A percentile compares a stretch with the other conserved stretches of the same genome.
These are phyloP conservation scores for Gallinago solitaria DNA, from an alignment of 2,797 vertebrate species.

Conservation along the genomic window DNA sequence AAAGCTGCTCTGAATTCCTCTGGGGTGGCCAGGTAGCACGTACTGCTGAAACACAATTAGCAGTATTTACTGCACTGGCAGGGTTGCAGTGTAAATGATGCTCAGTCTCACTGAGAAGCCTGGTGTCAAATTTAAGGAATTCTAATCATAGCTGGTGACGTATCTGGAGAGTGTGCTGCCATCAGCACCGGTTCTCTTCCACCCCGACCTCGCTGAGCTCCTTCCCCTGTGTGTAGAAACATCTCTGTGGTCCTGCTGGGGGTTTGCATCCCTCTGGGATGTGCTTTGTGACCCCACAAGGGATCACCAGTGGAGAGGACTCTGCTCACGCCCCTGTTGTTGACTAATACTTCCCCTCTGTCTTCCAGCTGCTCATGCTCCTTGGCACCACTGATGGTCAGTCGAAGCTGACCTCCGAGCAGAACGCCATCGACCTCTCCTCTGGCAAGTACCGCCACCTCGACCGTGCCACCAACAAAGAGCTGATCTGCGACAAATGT, in stretches of 20 bases:
- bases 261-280: background rate
- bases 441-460: constrained; percentile 86
- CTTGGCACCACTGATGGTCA: constrained; percentile 78
- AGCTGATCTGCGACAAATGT: constrained; percentile 92
- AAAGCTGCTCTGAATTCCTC: constrained; percentile 17
- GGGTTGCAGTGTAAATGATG: constrained; percentile 36
- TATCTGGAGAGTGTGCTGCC: background rate
- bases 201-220: background rate
- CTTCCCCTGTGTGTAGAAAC: background rate
- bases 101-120: background rate
- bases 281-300: background rate
- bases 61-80: background rate
- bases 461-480: constrained; percentile 82
- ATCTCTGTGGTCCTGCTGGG: background rate
- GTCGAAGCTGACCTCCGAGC: constrained; percentile 72
- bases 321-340: rapidly evolving
- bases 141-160: background rate
- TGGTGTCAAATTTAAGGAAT: constrained; percentile 12
- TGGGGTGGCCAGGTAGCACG: background rate
- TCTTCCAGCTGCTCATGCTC: constrained; percentile 85
- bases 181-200: rapidly evolving
- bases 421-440: constrained; percentile 77
- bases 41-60: constrained; percentile 37
- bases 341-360: constrained; percentile 11
- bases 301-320: background rate